phyloP scores from a whole-genome alignment of 2,113 vertebrate species.

The Taxidea taxus region DNA sequence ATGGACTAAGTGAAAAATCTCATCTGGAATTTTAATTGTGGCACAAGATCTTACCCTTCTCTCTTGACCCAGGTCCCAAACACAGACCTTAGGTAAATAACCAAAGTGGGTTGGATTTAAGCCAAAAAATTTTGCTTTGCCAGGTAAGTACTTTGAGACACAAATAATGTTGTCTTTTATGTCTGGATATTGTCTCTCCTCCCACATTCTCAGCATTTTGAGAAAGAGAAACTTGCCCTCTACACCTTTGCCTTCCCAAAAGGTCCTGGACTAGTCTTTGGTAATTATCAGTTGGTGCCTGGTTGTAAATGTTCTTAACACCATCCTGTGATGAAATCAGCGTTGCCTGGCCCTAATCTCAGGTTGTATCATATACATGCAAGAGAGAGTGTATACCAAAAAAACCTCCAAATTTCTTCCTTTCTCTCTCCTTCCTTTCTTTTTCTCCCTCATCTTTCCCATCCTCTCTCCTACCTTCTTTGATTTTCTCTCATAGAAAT shows the following conservation, averaged over 20 bases:
- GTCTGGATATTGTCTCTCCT: not conserved
- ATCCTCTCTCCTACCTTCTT: not conserved
- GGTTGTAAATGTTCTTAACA: not conserved
- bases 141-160: not conserved
- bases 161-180: not conserved
- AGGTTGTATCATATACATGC: not conserved
- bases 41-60: not conserved
- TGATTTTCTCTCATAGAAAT: not conserved
- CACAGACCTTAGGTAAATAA: conserved; percentile 24
- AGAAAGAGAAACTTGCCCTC: not conserved
- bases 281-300: not conserved
- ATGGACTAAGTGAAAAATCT: not conserved
- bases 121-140: not conserved
- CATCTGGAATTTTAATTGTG: not conserved
- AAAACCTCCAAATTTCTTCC: not conserved
- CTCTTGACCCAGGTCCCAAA: not conserved
- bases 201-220: not conserved
- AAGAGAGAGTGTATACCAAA: not conserved
- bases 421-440: not conserved
- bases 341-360: not conserved
- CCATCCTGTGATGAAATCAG: not conserved
- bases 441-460: not conserved
- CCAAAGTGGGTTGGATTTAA: not conserved
- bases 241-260: not conserved
- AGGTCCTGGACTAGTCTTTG: not conserved